phyloP scores from a whole-genome alignment of 2,888 invertebrate species.

The Melikaiella ostensackeni region DNA sequence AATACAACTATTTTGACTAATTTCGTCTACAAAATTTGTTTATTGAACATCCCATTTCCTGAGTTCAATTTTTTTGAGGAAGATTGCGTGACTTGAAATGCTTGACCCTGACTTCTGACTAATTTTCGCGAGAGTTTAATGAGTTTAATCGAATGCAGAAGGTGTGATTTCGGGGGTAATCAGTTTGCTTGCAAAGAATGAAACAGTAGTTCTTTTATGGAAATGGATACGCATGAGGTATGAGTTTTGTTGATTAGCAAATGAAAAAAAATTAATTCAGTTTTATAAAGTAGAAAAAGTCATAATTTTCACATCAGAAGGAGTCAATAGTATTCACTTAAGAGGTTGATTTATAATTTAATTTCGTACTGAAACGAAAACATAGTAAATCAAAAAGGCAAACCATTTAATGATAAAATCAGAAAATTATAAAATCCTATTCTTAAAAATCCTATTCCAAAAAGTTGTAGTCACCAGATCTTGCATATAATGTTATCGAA shows the following conservation, averaged over 20 bases:
- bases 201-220: neutral
- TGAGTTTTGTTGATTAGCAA: neutral
- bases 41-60: neutral
- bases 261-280: neutral
- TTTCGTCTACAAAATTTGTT: neutral
- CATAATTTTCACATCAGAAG: neutral
- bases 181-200: neutral
- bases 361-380: no score
- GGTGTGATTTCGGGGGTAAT: neutral
- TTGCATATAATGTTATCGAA: no score
- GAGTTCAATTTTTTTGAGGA: neutral
- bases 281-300: neutral
- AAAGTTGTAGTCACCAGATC: no score
- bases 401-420: no score
- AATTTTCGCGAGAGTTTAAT: slow-evolving; percentile 1
- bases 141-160: slow-evolving; percentile 2
- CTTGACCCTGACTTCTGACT: neutral
- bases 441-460: no score
- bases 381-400: no score
- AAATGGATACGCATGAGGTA: slow-evolving; percentile 2
- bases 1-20: slow-evolving; percentile 6
- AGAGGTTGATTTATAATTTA: no score
- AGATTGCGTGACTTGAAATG: neutral
- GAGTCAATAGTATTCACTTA: neutral
- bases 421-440: no score